Evolutionary conservation across 2,797 vertebrate genomes (phyloP).

Genomic region (Spinibarbus caldwelli): DNA sequence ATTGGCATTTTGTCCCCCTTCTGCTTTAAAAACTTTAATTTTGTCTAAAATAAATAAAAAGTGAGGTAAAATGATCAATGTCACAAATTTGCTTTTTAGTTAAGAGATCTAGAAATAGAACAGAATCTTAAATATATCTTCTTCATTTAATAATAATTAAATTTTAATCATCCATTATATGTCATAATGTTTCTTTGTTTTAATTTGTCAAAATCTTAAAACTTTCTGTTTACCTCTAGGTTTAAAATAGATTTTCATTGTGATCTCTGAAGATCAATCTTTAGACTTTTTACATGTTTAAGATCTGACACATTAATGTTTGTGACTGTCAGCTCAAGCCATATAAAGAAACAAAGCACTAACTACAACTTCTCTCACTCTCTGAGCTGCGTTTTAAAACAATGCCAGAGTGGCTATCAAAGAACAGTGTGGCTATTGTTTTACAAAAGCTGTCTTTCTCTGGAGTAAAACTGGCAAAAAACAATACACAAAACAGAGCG

Average conservation of each 20-base stretch:
- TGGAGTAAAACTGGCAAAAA: conserved; percentile 68
- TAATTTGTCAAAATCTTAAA: background rate
- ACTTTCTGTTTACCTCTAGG: background rate
- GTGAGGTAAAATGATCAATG: background rate
- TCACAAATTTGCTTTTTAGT: background rate
- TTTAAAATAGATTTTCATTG: conserved; percentile 50
- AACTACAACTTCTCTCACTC: conserved; percentile 70
- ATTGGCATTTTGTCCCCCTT: background rate
- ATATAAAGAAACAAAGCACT: conserved; percentile 72
- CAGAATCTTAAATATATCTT: background rate
- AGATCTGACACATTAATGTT: conserved; percentile 42
- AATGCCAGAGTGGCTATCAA: conserved; percentile 56
- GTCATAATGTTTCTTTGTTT: background rate
- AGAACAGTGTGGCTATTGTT: conserved; percentile 73
- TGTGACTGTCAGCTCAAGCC: conserved; percentile 60
- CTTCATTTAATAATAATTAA: background rate
- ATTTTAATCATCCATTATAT: background rate
- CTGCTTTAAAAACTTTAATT: background rate
- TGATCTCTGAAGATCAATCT: conserved; percentile 42
- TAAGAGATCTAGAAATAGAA: background rate
- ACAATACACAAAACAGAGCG: conserved; percentile 62
- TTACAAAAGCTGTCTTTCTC: conserved; percentile 66
- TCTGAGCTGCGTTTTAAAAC: conserved; percentile 61
- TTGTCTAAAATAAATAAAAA: background rate
- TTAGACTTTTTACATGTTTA: background rate